phyloP scores from a whole-genome alignment of 2,888 invertebrate genomes.

The Ennomos erosarius region DNA sequence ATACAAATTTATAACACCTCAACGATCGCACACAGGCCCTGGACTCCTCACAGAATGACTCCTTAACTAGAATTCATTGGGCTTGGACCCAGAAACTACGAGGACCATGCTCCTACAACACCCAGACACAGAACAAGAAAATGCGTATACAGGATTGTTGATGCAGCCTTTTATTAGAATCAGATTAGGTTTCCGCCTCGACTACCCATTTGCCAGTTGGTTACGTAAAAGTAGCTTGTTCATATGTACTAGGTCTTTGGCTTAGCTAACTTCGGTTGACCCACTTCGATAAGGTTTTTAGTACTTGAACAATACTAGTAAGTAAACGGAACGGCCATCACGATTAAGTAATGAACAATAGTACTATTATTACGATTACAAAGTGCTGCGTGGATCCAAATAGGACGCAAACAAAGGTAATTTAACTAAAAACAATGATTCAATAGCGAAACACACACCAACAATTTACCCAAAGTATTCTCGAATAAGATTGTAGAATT shows the following conservation, averaged over 20 bases:
- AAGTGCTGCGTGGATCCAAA: constrained; percentile 15
- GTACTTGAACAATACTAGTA: constrained; percentile 19
- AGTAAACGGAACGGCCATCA: constrained; percentile 25
- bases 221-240: constrained; percentile 1
- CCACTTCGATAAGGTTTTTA: constrained; percentile 24
- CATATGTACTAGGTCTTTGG: neutral
- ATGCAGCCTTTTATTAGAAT: neutral
- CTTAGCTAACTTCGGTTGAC: constrained; percentile 10
- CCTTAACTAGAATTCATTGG: too few relatives aligned
- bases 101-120: too few relatives aligned
- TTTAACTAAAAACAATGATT: too few relatives aligned
- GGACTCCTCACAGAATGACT: too few relatives aligned
- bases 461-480: too few relatives aligned
- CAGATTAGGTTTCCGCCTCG: neutral
- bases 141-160: too few relatives aligned
- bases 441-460: too few relatives aligned
- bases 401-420: constrained; percentile 3
- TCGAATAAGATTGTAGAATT: too few relatives aligned
- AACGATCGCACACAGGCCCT: too few relatives aligned
- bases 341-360: constrained; percentile 29
- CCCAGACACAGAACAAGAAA: too few relatives aligned
- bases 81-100: too few relatives aligned
- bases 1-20: too few relatives aligned
- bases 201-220: neutral
- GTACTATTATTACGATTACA: constrained; percentile 21